Percentiles rank a stretch among this genome's conserved stretches.
Conservation (phyloP, 2,888 invertebrate genomes). For the Nephrocerus scutellatus region DNA sequence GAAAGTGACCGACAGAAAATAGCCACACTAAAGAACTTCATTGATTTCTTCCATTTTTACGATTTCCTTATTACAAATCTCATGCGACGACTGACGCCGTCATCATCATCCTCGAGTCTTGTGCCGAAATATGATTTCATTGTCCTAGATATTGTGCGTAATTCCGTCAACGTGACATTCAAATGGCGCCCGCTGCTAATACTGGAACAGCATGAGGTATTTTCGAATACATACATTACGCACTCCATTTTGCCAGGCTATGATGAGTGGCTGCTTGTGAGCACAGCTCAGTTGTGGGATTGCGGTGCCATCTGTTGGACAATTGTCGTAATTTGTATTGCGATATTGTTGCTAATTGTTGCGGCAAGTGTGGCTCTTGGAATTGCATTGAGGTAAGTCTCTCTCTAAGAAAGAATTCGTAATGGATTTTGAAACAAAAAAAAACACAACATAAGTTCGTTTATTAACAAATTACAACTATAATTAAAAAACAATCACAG, state of each 20-base stretch:
- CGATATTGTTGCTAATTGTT: slow-evolving; percentile 37
- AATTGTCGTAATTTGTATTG: slow-evolving; percentile 40
- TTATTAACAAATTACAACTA: no score
- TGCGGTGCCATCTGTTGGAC: slow-evolving; percentile 46
- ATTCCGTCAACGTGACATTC: slow-evolving; percentile 18
- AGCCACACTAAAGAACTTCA: slow-evolving; percentile 33
- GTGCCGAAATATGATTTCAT: slow-evolving; percentile 44
- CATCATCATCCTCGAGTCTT: slow-evolving; percentile 4
- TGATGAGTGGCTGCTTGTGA: slow-evolving; percentile 45
- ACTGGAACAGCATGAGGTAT: slow-evolving; percentile 39
- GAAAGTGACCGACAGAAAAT: slow-evolving; percentile 21
- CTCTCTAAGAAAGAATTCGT: not conserved
- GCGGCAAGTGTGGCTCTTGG: slow-evolving; percentile 43
- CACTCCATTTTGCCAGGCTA: slow-evolving; percentile 45
- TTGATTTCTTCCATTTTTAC: slow-evolving; percentile 44
- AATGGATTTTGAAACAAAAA: no score
- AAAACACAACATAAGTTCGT: no score
- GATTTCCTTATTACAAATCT: slow-evolving; percentile 40
- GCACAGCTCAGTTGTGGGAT: slow-evolving; percentile 37
- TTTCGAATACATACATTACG: slow-evolving; percentile 38
- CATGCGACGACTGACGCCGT: slow-evolving; percentile 1
- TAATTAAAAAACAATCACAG: no score
- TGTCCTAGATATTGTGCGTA: slow-evolving; percentile 42
- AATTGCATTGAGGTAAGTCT: slow-evolving; percentile 42
- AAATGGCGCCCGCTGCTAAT: slow-evolving; percentile 47